phyloP scores from a whole-genome alignment of 2,113 vertebrate species.

The Hypanus sabinus region DNA sequence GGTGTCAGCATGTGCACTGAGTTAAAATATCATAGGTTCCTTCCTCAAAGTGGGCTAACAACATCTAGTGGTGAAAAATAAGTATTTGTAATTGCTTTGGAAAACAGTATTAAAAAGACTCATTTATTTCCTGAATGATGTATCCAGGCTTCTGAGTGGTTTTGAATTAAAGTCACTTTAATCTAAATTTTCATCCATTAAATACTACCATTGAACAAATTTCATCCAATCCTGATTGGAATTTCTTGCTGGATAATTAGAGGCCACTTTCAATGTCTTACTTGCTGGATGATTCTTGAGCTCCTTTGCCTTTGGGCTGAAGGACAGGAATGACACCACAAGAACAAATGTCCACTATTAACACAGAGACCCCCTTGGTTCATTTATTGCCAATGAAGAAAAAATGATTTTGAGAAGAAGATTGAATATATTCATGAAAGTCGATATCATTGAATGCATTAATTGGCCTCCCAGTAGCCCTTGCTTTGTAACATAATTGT shows the following conservation, averaged over 20 bases:
- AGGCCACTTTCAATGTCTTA: background rate
- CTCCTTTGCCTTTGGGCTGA: background rate
- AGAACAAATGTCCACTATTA: background rate
- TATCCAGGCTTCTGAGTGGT: background rate
- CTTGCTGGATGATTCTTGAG: background rate
- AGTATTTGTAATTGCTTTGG: background rate
- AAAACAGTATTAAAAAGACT: background rate
- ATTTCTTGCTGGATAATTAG: background rate
- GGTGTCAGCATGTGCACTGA: constrained; percentile 22
- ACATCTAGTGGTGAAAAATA: background rate
- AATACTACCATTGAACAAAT: background rate
- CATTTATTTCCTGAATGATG: background rate
- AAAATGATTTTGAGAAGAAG: background rate
- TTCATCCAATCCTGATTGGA: background rate
- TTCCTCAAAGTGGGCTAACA: background rate
- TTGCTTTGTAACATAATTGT: background rate
- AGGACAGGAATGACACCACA: background rate
- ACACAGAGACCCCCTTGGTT: background rate
- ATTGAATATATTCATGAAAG: background rate
- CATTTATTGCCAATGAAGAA: background rate
- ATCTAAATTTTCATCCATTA: background rate
- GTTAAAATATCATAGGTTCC: background rate
- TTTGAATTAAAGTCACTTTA: background rate
- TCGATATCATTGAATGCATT: background rate
- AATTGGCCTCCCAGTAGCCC: background rate